A percentile compares a stretch with the other conserved stretches of the same genome.
Conservation (phyloP, 2,888 invertebrate genomes). For the Lumbricus terrestris region DNA sequence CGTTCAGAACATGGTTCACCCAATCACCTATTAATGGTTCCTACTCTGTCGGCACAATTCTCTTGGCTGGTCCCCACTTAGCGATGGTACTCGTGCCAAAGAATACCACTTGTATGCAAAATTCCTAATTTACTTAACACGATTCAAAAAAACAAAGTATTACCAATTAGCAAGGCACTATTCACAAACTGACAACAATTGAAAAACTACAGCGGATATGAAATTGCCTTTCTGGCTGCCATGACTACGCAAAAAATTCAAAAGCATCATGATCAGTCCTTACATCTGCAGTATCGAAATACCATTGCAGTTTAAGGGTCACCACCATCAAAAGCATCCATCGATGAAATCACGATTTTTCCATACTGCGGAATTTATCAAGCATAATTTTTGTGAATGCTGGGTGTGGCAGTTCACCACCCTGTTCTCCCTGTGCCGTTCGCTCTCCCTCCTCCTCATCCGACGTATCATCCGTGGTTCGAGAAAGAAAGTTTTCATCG, state of each 20-base stretch:
- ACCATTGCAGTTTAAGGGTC: neutral
- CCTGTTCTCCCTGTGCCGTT: neutral
- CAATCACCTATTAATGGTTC: neutral
- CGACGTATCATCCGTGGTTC: neutral
- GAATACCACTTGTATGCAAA: neutral
- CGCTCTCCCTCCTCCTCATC: neutral
- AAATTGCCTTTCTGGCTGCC: neutral
- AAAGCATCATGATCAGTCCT: neutral
- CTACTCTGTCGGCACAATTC: neutral
- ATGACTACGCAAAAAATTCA: neutral
- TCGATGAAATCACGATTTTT: neutral
- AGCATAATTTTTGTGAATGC: slow-evolving; percentile 10
- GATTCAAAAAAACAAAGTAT: neutral
- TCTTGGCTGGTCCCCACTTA: neutral
- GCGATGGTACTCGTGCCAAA: too few species aligned
- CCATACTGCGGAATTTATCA: neutral
- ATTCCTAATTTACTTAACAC: neutral
- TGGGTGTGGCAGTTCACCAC: neutral
- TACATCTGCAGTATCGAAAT: neutral
- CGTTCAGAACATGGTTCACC: neutral
- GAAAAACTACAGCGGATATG: neutral
- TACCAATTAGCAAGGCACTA: neutral
- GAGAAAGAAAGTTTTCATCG: neutral
- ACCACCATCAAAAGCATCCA: neutral
- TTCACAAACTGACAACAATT: neutral